These are phyloP conservation scores for Eupithecia dodoneata DNA, from an alignment of 2,888 invertebrate species.

Conservation along the genomic window DNA sequence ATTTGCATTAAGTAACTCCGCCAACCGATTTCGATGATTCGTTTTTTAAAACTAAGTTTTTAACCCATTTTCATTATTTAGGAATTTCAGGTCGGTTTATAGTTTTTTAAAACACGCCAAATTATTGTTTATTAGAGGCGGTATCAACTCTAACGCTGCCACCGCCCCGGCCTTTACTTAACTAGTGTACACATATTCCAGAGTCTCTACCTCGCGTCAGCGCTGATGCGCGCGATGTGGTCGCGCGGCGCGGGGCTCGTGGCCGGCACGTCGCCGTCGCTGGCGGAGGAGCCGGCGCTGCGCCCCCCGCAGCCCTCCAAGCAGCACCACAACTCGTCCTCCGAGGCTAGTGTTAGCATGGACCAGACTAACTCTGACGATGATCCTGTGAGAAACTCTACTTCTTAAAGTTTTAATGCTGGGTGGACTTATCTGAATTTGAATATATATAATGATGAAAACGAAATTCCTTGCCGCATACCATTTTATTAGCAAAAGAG, in stretches of 20 bases:
- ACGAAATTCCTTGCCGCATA: too few relatives aligned
- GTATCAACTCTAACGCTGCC: background rate
- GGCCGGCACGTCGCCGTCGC: conserved; percentile 67
- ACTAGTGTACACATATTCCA: conserved; percentile 69
- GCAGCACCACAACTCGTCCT: conserved; percentile 85
- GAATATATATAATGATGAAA: too few relatives aligned
- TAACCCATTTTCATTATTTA: too few relatives aligned
- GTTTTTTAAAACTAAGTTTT: too few relatives aligned
- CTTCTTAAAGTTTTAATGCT: background rate
- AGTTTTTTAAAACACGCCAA: too few relatives aligned
- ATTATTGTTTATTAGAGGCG: too few relatives aligned
- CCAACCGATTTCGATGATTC: too few relatives aligned
- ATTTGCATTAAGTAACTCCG: too few relatives aligned
- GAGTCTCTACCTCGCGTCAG: conserved; percentile 95
- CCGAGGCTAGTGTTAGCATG: conserved; percentile 91
- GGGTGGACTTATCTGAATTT: background rate
- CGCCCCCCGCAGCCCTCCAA: conserved; percentile 82
- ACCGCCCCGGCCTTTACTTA: background rate
- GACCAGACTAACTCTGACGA: conserved; percentile 92
- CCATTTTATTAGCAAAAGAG: too few relatives aligned
- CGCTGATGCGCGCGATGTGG: conserved; percentile 96
- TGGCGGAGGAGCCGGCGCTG: conserved; percentile 71
- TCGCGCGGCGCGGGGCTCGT: conserved; percentile 84
- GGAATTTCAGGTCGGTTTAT: too few relatives aligned
- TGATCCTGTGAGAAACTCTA: conserved; percentile 79